A percentile compares a stretch with the other conserved stretches of the same genome.
These are phyloP conservation scores for Petromus typicus DNA, from an alignment of 2,113 vertebrate species.

Conservation along the genomic window DNA sequence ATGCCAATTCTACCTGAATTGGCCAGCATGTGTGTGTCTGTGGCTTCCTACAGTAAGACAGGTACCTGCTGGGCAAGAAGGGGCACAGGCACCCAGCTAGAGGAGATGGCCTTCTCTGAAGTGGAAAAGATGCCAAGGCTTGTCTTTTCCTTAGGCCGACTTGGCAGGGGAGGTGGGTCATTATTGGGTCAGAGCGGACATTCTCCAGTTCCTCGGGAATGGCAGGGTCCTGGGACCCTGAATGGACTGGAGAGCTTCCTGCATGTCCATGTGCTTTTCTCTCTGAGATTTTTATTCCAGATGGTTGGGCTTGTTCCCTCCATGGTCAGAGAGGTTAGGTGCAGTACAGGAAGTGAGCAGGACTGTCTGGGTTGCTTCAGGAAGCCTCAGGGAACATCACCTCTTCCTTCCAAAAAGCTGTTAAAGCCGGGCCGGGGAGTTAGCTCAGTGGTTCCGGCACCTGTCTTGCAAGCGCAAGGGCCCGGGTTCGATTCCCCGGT, in stretches of 20 bases:
- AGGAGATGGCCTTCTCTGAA: background rate
- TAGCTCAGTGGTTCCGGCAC: too few relatives aligned
- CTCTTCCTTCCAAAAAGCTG: background rate
- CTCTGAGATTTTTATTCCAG: background rate
- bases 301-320: background rate
- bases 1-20: background rate
- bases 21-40: background rate
- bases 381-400: background rate
- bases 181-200: fast-evolving
- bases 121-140: fast-evolving
- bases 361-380: background rate
- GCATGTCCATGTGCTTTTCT: background rate
- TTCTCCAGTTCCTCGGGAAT: background rate
- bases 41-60: background rate
- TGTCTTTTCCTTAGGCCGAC: background rate
- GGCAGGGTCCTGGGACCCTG: background rate
- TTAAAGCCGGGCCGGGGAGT: too few relatives aligned
- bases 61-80: background rate
- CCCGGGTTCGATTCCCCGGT: too few relatives aligned
- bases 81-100: fast-evolving
- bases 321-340: background rate
- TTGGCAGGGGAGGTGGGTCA: background rate
- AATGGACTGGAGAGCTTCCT: background rate
- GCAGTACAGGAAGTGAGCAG: background rate
- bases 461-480: too few relatives aligned